Conservation (phyloP, 2,888 invertebrate species). For the Melanophora roralis region DNA sequence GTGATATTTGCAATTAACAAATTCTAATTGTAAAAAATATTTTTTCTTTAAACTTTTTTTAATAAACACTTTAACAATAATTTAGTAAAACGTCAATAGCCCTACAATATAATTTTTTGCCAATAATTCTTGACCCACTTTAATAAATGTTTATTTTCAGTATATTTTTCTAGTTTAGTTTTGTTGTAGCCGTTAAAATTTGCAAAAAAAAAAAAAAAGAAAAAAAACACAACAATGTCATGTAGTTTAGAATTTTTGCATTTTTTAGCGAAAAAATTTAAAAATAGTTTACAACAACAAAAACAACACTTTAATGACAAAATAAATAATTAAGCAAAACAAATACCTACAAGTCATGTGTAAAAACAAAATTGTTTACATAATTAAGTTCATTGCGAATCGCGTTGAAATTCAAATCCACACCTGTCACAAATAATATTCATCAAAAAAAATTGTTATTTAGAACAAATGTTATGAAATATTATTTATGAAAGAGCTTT, state of each 20-base stretch:
- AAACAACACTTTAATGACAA: background rate
- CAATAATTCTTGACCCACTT: constrained; percentile 58
- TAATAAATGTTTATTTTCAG: background rate
- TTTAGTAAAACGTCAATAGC: constrained; percentile 43
- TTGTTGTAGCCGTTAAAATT: background rate
- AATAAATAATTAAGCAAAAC: background rate
- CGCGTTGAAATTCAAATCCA: constrained; percentile 35
- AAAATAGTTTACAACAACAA: constrained; percentile 5
- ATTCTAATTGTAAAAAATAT: too few species aligned
- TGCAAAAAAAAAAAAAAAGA: background rate
- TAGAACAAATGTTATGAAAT: background rate
- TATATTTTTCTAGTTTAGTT: background rate
- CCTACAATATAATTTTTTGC: constrained; percentile 19
- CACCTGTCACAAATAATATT: constrained; percentile 44
- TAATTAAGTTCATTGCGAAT: background rate
- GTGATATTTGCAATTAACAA: background rate
- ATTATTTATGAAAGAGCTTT: background rate
- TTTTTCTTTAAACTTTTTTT: background rate
- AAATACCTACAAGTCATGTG: constrained; percentile 11
- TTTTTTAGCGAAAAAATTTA: constrained; percentile 40
- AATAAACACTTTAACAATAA: constrained; percentile 20
- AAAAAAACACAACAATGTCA: constrained; percentile 50
- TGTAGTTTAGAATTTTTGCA: constrained; percentile 53
- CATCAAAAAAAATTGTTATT: background rate
- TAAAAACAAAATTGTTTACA: background rate